Evolutionary conservation across 2,113 vertebrate genomes (phyloP), one percentile per base, ranked within the genome.

Genomic region (Alaudala cheleensis): DNA sequence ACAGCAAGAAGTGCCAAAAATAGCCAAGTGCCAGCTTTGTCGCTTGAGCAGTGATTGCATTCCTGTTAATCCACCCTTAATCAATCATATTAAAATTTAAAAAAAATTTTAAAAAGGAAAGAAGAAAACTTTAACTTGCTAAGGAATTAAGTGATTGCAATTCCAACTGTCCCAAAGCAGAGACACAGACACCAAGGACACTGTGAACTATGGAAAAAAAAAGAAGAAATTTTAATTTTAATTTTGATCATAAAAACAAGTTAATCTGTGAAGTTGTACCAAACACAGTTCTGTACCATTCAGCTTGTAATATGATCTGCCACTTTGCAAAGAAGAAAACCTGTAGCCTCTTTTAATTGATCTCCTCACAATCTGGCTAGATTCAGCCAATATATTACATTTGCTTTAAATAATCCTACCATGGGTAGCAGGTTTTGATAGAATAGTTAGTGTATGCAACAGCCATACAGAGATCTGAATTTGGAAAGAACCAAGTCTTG

Each of bases 71-170:
- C 29, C 11, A 54, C 45, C 33, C 19, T 84, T 84, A 74, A 45
- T 40, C 12, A 84, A 29, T 25, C 45, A 23, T 11, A 51, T 16
- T 24, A 20, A 50, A 39, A 65, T 49, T 19, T n/a, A 24, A 26
- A 57, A 54, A 54, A 31, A 6, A 50, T 37, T 37, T 37, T 9
- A 31, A 23, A 39, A 78, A 58, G 14, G 4, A 15, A 78, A 47
- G 12, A 31, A 49, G 12, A 72, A 67, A 79, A 14, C 3, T 4
- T n/a, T 14, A 53, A 56, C 72, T 91, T 97, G 98, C 98, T 96
- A 66, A 95, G 93, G 85, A 99, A 93, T 45, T 97, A 98, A 70
- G 87, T 86, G 33, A 95, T 95, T 61, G 97, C 96, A 54, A 98
- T 79, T 66, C 84, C 83, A 66, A 96, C 31, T 49, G 82, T 96